Evolutionary conservation across 2,888 invertebrate species (phyloP), one percentile per base, ranked within the genome.

Genomic region (Apoda limacodes): DNA sequence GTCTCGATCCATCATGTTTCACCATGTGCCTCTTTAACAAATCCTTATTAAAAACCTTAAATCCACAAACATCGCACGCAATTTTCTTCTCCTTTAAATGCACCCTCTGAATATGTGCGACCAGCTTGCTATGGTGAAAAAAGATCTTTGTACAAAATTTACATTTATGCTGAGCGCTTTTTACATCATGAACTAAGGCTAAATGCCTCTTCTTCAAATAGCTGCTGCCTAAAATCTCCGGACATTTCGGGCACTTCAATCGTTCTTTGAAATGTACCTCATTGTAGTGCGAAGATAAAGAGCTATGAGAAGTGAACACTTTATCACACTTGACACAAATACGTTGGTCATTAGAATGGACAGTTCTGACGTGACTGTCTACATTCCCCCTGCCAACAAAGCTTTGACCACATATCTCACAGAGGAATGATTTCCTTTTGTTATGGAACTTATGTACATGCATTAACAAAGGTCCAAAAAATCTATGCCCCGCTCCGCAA

Each of bases 1-100:
- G 85, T 29, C 84, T 66, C 1, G 82, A 60, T 2, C 83, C 82
- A 2, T 78, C 80, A 34, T 86, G 86, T 0, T 68, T 76, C 1
- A 85, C 75, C 58, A 80, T 78, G 31, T 85, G 85, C 0, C 80
- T 64, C 17, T 68, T 74, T 28, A 86, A 44, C 10, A 82, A 53
- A 20, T 80, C 74, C 7, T 67, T 74, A 11, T 62, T 64, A 14
- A 68, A 72, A 0, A 69, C 64, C 35, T 65, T 65, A 15, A 68
- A 70, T 0, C 71, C 69, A 20, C 78, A 80, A 2, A 74, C 50
- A 1, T 67, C 63, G 13, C 78, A 80, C 0, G 60, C 39, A 1
- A 64, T 41, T 0, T 52, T 55, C 19, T 60, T 64, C 28, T 72
- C 63, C 17, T 70, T 74, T 27, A 66, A 48, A 53, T 78, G 78